Evolutionary conservation across 2,113 vertebrate species (phyloP).

Genomic region (Austrofundulus limnaeus): DNA sequence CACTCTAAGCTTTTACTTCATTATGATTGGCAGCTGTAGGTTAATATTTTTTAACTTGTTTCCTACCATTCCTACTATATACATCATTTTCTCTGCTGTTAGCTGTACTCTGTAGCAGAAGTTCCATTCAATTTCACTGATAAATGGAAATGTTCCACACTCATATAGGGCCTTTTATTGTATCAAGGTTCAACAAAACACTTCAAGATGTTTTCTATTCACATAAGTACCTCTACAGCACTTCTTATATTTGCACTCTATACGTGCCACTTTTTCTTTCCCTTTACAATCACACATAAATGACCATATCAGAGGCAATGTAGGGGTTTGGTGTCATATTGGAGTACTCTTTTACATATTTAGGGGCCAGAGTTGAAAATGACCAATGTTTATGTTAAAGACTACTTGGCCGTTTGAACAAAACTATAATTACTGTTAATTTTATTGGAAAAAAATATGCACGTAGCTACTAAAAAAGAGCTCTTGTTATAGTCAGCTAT

Average conservation of each 20-base stretch:
- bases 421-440: neutral
- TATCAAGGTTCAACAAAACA: neutral
- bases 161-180: neutral
- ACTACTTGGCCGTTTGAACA: neutral
- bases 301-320: neutral
- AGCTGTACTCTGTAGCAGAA: slow-evolving; percentile 2
- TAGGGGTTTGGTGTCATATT: neutral
- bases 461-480: too few relatives aligned
- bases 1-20: slow-evolving; percentile 9
- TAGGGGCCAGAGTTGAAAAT: neutral
- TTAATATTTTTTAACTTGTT: neutral
- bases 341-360: neutral
- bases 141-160: neutral
- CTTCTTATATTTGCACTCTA: too few relatives aligned
- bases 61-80: neutral
- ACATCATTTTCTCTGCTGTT: slow-evolving; percentile 13
- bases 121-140: slow-evolving; percentile 22
- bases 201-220: neutral
- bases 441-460: too few relatives aligned
- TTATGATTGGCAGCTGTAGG: slow-evolving; percentile 1
- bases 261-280: too few relatives aligned
- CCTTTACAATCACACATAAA: neutral
- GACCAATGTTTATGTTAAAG: neutral
- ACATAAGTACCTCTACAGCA: neutral
- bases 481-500: slow-evolving; percentile 16